Percentiles rank a stretch among this genome's conserved stretches.
These are phyloP conservation scores for Eremophila alpestris DNA, from an alignment of 2,797 vertebrate genomes.

Conservation along the genomic window DNA sequence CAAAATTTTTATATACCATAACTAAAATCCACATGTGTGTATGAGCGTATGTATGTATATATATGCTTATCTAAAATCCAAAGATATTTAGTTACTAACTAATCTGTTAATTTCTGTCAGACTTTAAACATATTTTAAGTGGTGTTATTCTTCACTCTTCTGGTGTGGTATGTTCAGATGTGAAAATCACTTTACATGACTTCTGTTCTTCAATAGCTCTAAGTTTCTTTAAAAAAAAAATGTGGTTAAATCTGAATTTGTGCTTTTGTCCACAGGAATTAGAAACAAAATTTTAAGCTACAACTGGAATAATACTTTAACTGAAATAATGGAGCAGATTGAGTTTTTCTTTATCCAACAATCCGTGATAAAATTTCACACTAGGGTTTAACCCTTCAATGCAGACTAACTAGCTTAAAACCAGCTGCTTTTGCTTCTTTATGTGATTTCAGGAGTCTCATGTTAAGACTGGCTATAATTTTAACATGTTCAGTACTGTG, in stretches of 20 bases:
- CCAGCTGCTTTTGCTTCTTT: neutral
- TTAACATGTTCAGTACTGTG: neutral
- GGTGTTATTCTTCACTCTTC: constrained; percentile 63
- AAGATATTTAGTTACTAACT: constrained; percentile 3
- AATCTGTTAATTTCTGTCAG: constrained; percentile 21
- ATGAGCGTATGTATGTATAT: neutral
- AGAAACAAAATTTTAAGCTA: neutral
- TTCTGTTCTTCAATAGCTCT: constrained; percentile 45
- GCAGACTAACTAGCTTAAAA: neutral
- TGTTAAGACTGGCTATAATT: neutral
- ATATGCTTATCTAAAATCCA: constrained; percentile 16
- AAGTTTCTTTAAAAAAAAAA: neutral
- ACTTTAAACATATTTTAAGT: constrained; percentile 34
- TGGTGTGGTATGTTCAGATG: constrained; percentile 41
- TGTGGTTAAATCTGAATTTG: neutral
- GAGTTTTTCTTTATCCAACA: neutral
- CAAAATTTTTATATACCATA: neutral
- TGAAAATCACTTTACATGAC: constrained; percentile 46
- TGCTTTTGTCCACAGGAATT: neutral
- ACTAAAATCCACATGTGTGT: neutral
- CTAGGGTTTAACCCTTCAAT: neutral
- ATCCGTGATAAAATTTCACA: neutral
- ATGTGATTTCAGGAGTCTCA: neutral
- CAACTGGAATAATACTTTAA: rapidly evolving
- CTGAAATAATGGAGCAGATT: neutral